Evolutionary conservation across 2,888 invertebrate species (phyloP).

Genomic region (Apocheima hispidaria): DNA sequence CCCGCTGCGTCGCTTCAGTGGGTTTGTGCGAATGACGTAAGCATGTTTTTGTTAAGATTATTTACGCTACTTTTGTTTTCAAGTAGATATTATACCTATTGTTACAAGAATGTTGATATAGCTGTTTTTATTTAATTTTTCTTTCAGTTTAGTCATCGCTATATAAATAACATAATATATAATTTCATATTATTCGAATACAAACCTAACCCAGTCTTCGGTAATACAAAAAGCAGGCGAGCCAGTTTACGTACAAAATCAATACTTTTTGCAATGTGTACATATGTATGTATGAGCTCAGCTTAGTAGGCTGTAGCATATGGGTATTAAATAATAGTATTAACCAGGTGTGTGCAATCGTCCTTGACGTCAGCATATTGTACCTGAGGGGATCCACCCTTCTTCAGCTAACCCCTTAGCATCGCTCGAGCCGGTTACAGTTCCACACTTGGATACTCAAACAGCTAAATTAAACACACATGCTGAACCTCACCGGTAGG

Average conservation of each 20-base stretch:
- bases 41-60: conserved; percentile 2
- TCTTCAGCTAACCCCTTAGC: conserved; percentile 25
- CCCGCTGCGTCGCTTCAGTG: not conserved
- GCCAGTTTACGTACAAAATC: conserved; percentile 11
- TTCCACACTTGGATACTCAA: conserved; percentile 36
- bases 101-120: conserved; percentile 9
- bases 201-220: not conserved
- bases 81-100: conserved; percentile 4
- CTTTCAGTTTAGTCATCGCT: not conserved
- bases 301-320: no score
- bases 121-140: not conserved
- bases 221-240: not conserved
- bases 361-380: conserved; percentile 28
- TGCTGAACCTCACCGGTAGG: not conserved
- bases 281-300: no score
- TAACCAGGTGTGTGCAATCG: conserved; percentile 29
- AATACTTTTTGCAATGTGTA: conserved; percentile 14
- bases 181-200: not conserved
- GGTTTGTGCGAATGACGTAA: conserved; percentile 1
- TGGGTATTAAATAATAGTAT: conserved; percentile 22
- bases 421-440: conserved; percentile 7
- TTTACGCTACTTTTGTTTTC: conserved; percentile 10
- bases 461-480: conserved; percentile 8
- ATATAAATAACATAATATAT: not conserved
- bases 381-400: conserved; percentile 37